Evolutionary conservation across 2,113 vertebrate genomes (phyloP).

Genomic region (Oophaga pumilio): DNA sequence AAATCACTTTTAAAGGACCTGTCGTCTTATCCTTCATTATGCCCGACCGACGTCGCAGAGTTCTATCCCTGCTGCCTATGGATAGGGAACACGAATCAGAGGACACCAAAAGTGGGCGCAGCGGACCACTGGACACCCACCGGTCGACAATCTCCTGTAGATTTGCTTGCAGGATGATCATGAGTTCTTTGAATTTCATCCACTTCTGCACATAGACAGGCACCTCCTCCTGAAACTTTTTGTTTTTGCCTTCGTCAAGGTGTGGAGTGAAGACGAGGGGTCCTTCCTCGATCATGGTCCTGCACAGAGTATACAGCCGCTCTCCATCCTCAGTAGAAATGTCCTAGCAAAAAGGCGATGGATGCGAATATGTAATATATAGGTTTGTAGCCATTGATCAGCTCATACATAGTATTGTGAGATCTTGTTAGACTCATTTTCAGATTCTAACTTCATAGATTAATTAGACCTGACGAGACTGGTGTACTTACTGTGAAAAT

Average conservation of each 20-base stretch:
- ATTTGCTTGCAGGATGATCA: conserved; percentile 86
- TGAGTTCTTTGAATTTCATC: conserved; percentile 89
- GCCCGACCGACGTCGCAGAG: no score
- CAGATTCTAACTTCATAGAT: no score
- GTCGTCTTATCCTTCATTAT: no score
- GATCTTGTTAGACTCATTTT: no score
- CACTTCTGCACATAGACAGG: conserved; percentile 87
- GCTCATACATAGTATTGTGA: no score
- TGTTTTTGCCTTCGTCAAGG: conserved; percentile 83
- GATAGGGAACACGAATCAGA: no score
- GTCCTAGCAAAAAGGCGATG: conserved; percentile 71
- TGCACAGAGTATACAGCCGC: conserved; percentile 84
- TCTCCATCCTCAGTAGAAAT: conserved; percentile 94
- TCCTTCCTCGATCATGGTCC: conserved; percentile 85
- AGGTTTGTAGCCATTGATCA: neutral
- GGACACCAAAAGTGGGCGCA: neutral
- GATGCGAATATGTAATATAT: no score
- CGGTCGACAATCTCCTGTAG: conserved; percentile 93
- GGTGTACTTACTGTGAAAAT: no score
- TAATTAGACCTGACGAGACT: no score
- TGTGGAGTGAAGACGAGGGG: conserved; percentile 88
- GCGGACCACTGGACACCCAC: conserved; percentile 65
- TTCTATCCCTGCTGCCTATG: no score
- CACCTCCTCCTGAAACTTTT: conserved; percentile 89
- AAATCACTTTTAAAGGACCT: no score